phyloP scores from a whole-genome alignment of 1,140 invertebrate genomes.

The Drosophila obscura region DNA sequence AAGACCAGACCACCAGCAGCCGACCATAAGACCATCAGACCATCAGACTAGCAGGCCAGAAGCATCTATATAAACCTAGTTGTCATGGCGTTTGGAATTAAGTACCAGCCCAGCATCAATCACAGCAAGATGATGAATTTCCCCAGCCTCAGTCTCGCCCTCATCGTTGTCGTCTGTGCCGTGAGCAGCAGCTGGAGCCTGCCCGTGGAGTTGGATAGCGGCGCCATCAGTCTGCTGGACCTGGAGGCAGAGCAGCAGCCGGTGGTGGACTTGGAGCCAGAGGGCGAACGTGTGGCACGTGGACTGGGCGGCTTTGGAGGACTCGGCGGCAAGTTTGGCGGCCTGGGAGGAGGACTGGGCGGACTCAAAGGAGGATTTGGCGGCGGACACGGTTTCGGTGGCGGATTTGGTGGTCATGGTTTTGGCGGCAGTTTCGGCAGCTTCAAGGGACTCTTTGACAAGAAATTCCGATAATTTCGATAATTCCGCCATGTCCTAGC shows the following conservation, averaged over 20 bases:
- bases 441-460: constrained; percentile 66
- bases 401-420: constrained; percentile 55
- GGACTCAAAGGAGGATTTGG: constrained; percentile 53
- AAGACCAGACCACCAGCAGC: constrained; percentile 13
- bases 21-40: background rate
- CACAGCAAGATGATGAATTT: constrained; percentile 54
- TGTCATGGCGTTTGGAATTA: constrained; percentile 42
- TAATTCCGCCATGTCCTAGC: background rate
- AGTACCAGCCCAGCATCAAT: constrained; percentile 43
- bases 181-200: constrained; percentile 31
- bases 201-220: constrained; percentile 39
- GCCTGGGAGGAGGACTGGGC: constrained; percentile 39
- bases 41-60: constrained; percentile 4
- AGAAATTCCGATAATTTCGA: constrained; percentile 43
- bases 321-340: constrained; percentile 60
- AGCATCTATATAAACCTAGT: constrained; percentile 58
- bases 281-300: constrained; percentile 45
- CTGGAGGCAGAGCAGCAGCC: constrained; percentile 24
- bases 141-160: constrained; percentile 28
- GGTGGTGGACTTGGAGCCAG: constrained; percentile 11
- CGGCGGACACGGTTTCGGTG: constrained; percentile 56
- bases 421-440: constrained; percentile 57
- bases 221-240: constrained; percentile 43
- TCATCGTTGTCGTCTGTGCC: constrained; percentile 31
- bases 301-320: constrained; percentile 66